Conservation (phyloP, 2,888 invertebrate species). For the Eugnorisma glareosa region DNA sequence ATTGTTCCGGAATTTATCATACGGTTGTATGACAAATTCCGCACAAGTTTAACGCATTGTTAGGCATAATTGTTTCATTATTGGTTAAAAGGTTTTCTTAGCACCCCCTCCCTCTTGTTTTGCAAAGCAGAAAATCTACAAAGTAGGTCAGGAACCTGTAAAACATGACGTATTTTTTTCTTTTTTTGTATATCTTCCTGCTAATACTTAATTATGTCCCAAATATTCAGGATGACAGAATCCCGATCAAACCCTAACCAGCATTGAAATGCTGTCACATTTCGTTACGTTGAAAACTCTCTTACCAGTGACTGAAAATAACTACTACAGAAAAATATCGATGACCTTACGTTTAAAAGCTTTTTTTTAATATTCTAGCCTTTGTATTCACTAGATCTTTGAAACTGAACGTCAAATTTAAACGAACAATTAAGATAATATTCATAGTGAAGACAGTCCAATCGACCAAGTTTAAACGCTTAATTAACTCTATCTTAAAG, state of each 20-base stretch:
- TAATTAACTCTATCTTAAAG: constrained; percentile 21
- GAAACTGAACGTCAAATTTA: not conserved
- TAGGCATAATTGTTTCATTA: too few species aligned
- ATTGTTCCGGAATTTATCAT: not conserved
- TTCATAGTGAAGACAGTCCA: not conserved
- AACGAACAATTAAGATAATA: constrained; percentile 10
- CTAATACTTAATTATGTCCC: not conserved
- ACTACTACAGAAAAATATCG: not conserved
- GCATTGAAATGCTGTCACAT: not conserved
- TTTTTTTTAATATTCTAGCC: not conserved
- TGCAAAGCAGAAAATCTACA: not conserved
- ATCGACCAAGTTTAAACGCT: constrained; percentile 5
- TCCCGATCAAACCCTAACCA: not conserved
- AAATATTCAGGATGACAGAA: not conserved
- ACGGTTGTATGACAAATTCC: not conserved
- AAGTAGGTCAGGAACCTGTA: not conserved
- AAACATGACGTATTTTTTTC: too few species aligned
- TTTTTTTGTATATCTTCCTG: too few species aligned
- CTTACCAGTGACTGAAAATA: not conserved
- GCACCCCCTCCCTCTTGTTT: too few species aligned
- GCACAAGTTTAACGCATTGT: not conserved
- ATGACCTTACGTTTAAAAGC: not conserved
- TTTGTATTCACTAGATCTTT: not conserved
- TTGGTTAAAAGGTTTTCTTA: not conserved
- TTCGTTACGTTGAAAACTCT: not conserved